Evolutionary conservation across 92 coral and sea anemone genomes (phyloP).

Genomic region (Blastomussa wellsi): DNA sequence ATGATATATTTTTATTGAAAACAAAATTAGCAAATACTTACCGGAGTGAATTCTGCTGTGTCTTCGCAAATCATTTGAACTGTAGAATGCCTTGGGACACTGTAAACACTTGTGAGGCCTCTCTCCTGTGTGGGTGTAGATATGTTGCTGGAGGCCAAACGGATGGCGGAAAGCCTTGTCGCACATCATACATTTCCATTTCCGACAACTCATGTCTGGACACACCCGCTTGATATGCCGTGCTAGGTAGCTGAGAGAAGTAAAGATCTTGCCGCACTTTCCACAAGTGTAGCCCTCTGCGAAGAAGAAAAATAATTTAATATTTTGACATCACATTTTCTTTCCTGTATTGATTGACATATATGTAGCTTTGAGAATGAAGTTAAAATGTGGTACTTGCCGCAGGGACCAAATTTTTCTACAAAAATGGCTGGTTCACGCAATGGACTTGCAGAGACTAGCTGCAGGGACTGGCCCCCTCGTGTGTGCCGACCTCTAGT

Average conservation of each 20-base stretch:
- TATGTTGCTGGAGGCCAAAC: slow-evolving; percentile 97
- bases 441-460: no score
- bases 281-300: slow-evolving; percentile 98
- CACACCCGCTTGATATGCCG: slow-evolving; percentile 98
- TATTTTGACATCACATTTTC: no score
- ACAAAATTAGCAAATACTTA: neutral
- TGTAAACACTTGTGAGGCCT: slow-evolving; percentile 93
- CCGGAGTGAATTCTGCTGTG: slow-evolving; percentile 99
- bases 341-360: no score
- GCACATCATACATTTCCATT: slow-evolving; percentile 95
- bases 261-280: slow-evolving; percentile 96
- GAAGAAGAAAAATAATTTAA: neutral
- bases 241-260: slow-evolving; percentile 94
- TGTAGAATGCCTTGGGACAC: slow-evolving; percentile 99
- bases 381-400: no score
- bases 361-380: no score
- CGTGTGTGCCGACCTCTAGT: no score
- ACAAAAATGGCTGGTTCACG: no score
- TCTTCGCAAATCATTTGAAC: slow-evolving; percentile 94
- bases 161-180: slow-evolving; percentile 99
- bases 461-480: no score
- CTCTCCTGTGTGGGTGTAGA: slow-evolving; percentile 98
- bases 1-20: no score
- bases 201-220: slow-evolving; percentile 98
- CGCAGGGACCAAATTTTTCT: no score